Conservation (phyloP, 1,140 invertebrate genomes). For the Ptiloglossa arizonensis region DNA sequence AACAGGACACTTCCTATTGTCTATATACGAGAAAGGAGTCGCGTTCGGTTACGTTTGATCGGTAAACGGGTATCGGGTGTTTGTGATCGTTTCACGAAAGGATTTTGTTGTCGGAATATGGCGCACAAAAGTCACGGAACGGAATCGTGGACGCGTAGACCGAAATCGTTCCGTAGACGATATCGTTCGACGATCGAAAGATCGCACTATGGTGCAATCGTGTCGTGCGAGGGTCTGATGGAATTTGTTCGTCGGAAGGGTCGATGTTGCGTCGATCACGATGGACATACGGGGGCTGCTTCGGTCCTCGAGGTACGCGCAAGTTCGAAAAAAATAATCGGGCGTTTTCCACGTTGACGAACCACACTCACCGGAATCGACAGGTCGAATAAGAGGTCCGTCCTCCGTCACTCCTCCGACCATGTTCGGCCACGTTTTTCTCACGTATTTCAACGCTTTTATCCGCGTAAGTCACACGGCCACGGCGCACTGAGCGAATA, state of each 20-base stretch:
- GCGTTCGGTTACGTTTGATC: too few species aligned
- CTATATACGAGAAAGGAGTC: too few species aligned
- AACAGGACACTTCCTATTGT: too few species aligned
- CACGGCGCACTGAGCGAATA: conserved; percentile 62
- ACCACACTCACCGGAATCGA: conserved; percentile 73
- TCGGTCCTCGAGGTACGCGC: neutral
- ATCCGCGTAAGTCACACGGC: conserved; percentile 44
- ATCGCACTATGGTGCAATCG: neutral
- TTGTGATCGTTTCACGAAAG: too few species aligned
- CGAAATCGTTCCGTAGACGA: too few species aligned
- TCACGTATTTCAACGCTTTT: conserved; percentile 30
- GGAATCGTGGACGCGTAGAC: too few species aligned
- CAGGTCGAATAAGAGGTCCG: conserved; percentile 74
- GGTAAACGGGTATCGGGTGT: too few species aligned
- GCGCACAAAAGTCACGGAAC: too few species aligned
- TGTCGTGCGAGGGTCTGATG: too few species aligned
- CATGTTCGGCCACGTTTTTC: conserved; percentile 66
- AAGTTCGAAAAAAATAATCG: neutral
- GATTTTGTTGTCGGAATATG: too few species aligned
- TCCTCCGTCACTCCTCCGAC: conserved; percentile 71
- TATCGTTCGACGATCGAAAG: too few species aligned
- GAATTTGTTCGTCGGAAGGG: neutral
- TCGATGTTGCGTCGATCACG: neutral
- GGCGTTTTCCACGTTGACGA: neutral
- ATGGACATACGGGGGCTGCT: neutral